Evolutionary conservation across 2,797 vertebrate genomes (phyloP).

Genomic region (Falco columbarius): DNA sequence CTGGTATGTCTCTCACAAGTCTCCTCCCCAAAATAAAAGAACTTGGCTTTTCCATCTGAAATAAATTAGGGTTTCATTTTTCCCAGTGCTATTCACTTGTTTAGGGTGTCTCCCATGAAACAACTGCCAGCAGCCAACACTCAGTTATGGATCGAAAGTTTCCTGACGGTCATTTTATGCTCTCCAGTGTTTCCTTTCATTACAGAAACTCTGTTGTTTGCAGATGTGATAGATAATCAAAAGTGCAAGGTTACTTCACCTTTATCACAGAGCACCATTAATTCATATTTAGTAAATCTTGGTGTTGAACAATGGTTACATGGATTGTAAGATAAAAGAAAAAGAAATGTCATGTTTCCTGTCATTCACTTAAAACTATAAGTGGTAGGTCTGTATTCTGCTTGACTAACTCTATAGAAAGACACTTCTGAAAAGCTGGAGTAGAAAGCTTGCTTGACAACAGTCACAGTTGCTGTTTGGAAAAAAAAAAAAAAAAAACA

Average conservation of each 20-base stretch:
- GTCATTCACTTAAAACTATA: neutral
- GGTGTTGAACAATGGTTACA: neutral
- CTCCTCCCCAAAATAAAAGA: neutral
- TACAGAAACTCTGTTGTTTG: neutral
- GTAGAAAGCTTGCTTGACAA: neutral
- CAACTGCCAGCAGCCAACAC: neutral
- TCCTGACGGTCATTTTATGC: neutral
- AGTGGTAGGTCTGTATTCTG: neutral
- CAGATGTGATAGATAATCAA: neutral
- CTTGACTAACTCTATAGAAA: neutral
- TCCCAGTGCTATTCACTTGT: neutral
- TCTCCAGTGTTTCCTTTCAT: neutral
- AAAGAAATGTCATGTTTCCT: neutral
- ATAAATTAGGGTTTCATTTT: neutral
- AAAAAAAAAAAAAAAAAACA: no score
- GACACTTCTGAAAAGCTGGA: neutral
- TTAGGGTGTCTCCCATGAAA: neutral
- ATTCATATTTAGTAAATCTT: neutral
- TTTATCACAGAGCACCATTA: neutral
- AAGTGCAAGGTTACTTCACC: neutral
- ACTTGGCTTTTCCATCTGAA: neutral
- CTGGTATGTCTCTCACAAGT: slow-evolving; percentile 5
- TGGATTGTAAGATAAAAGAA: neutral
- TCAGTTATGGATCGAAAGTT: neutral
- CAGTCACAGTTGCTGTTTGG: neutral